Evolutionary conservation across 2,113 vertebrate genomes (phyloP), one percentile per base, ranked within the genome.

Genomic region (Bombycilla garrulus): DNA sequence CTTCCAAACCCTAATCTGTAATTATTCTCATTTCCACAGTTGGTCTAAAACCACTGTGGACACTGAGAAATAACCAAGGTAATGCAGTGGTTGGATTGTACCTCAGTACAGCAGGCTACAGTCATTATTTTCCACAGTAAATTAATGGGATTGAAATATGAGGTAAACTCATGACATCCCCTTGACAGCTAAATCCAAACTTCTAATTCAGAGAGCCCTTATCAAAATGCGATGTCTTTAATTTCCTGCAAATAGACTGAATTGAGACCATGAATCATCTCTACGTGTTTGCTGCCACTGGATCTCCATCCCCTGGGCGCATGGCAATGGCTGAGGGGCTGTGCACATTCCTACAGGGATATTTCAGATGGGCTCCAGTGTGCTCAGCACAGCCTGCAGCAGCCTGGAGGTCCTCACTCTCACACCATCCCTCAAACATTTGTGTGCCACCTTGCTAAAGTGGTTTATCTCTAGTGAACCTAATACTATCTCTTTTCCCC

Each of bases 331-430:
- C 31, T 57, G 44, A 57, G 57, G 23, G 50, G 33, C 13, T n/a
- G 44, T 15, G 23, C 28, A 44, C 0, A 0, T 35, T 17, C 33
- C 19, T 21, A 24, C 31, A n/a, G 33, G 33, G 28, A 21, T n/a
- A n/a, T 70, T 64, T 48, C 56, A 42, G 31, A 19, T 36, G 56
- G 33, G 26, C 19, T 57, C 19, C 50, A n/a, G 28, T 4, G 28
- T n/a, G 26, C 33, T 24, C 50, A 57, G 42, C 19, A 57, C 64
- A 70, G 33, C 4, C 7, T 83, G 71, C 40, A 38, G n/a, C 69
- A 74, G 53, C 29, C 70, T 48, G 21, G n/a, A 35, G 11, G 18
- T n/a, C 64, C 15, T 33, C 12, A 25, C 3, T 31, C 44, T 28
- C 48, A 57, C 26, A 25, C 15, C 12, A 26, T 7, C n/a, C 53